Conservation (phyloP, 2,888 invertebrate species). For the Hirtodrosophila histrioides region DNA sequence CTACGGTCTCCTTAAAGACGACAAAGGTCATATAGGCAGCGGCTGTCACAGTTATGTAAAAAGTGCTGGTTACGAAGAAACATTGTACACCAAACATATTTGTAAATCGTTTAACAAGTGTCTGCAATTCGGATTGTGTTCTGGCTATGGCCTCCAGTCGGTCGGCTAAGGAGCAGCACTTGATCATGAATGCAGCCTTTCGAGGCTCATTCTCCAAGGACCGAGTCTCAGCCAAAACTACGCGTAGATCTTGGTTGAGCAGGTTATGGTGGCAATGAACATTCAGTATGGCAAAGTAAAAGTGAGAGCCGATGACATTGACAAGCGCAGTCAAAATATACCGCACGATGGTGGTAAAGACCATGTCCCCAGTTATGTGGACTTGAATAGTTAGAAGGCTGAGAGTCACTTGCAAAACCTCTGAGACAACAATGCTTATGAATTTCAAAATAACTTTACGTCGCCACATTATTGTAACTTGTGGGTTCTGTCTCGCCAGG, state of each 20-base stretch:
- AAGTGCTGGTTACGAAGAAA: conserved; percentile 20
- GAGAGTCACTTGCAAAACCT: conserved; percentile 23
- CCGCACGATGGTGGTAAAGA: background rate
- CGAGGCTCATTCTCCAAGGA: conserved; percentile 15
- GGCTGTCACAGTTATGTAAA: conserved; percentile 30
- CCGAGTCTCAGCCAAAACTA: conserved; percentile 20
- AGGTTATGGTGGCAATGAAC: conserved; percentile 41
- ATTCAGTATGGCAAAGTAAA: conserved; percentile 45
- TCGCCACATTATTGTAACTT: conserved; percentile 22
- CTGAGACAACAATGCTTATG: conserved; percentile 1
- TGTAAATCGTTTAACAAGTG: background rate
- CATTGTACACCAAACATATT: conserved; percentile 29
- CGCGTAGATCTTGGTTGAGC: conserved; percentile 37
- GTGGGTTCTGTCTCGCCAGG: conserved; percentile 28
- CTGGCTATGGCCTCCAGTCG: conserved; percentile 47
- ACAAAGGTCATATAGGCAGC: conserved; percentile 43
- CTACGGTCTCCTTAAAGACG: background rate
- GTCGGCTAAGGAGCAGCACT: conserved; percentile 59
- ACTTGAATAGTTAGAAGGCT: conserved; percentile 1
- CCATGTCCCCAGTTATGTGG: background rate
- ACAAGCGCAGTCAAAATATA: conserved; percentile 25
- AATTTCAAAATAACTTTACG: conserved; percentile 34
- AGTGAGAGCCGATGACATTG: conserved; percentile 41
- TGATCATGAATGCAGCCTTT: conserved; percentile 39
- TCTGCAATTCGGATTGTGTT: conserved; percentile 27